These are phyloP conservation scores for Anas platyrhynchos DNA, from an alignment of 2,113 vertebrate species.

Conservation along the genomic window DNA sequence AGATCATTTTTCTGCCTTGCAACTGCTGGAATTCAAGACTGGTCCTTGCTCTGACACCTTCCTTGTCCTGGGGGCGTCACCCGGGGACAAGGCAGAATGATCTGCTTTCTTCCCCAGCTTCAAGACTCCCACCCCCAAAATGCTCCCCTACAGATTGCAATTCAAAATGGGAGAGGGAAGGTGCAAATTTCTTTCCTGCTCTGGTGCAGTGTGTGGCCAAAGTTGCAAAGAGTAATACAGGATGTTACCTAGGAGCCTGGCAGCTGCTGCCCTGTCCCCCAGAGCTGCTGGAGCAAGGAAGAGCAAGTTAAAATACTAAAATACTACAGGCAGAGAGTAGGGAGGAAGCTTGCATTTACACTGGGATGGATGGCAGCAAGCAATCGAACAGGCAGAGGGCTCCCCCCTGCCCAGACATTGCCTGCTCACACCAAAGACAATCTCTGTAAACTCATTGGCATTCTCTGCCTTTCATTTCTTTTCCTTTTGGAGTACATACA, in stretches of 20 bases:
- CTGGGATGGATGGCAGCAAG: not conserved
- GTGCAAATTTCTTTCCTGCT: not conserved
- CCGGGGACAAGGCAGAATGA: not conserved
- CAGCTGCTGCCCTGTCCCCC: not conserved
- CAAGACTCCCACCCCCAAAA: not conserved
- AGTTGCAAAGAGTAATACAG: not conserved
- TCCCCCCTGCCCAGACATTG: not conserved
- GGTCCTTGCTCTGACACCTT: not conserved
- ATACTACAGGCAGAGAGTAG: not conserved
- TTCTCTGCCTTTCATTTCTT: not conserved
- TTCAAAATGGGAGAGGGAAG: not conserved
- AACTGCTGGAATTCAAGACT: not conserved
- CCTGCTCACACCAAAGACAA: not conserved
- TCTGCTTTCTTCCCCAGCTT: not conserved
- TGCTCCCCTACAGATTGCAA: not conserved
- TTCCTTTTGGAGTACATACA: rapidly evolving
- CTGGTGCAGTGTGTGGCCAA: too few species aligned
- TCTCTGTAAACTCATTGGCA: not conserved
- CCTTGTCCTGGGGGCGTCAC: not conserved
- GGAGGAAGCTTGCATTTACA: not conserved
- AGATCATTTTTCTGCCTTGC: not conserved
- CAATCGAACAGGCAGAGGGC: not conserved
- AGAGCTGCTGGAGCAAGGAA: not conserved
- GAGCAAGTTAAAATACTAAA: not conserved
- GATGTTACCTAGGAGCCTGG: not conserved